Percentiles rank a stretch among this genome's conserved stretches.
Conservation (phyloP, 2,797 vertebrate genomes). For the Gallirallus australis region DNA sequence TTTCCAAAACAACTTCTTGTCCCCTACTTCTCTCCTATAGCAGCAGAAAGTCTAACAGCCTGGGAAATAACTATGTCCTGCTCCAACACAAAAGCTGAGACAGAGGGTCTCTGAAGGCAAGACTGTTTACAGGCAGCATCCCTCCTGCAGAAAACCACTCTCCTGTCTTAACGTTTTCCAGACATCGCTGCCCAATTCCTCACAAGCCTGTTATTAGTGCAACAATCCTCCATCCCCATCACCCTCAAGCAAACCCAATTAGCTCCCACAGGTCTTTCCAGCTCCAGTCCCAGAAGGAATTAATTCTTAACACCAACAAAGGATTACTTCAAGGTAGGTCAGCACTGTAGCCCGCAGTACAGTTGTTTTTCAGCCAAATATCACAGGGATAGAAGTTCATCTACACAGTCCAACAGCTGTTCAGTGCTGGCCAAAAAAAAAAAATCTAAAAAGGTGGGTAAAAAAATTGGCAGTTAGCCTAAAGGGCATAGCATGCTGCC, state of each 20-base stretch:
- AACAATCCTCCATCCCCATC: background rate
- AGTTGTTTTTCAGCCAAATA: background rate
- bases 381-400: background rate
- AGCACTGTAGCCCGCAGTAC: background rate
- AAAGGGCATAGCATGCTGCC: background rate
- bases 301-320: background rate
- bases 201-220: background rate
- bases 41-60: background rate
- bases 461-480: slow-evolving; percentile 1
- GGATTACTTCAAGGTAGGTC: background rate
- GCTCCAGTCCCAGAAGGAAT: background rate
- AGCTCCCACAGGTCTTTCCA: background rate
- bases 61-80: background rate
- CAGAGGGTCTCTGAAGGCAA: background rate
- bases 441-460: background rate
- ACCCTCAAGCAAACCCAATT: background rate
- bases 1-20: background rate
- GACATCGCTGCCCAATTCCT: background rate
- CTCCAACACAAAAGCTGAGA: background rate
- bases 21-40: background rate
- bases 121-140: background rate
- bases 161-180: rapidly evolving
- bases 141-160: background rate
- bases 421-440: background rate
- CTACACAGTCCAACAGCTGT: background rate